phyloP scores from a whole-genome alignment of 2,113 vertebrate species.

The Bucco capensis region DNA sequence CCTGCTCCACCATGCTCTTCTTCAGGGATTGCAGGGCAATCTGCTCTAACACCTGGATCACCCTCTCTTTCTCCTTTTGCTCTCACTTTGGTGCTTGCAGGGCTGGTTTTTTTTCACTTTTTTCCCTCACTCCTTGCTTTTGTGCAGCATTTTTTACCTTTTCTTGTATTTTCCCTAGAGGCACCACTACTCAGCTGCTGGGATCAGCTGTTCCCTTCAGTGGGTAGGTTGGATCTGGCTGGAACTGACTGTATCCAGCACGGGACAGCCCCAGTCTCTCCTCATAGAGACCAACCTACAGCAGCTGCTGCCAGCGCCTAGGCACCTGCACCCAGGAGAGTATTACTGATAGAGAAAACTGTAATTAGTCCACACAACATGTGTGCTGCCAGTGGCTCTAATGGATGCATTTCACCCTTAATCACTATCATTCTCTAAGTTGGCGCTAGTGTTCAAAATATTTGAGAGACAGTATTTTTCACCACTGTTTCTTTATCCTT shows the following conservation, averaged over 20 bases:
- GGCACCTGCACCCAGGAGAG: accelerated
- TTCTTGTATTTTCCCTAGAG: accelerated
- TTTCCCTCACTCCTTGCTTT: not conserved
- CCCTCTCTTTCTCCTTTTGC: not conserved
- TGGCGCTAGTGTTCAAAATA: not conserved
- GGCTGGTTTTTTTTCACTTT: not conserved
- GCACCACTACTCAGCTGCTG: accelerated
- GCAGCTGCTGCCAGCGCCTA: accelerated
- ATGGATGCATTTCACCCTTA: not conserved
- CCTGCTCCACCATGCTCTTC: not conserved
- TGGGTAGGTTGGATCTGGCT: accelerated
- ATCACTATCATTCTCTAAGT: not conserved
- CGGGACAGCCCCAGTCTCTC: accelerated
- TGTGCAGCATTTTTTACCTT: not conserved
- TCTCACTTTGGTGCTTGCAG: not conserved
- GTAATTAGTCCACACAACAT: accelerated
- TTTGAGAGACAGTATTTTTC: not conserved
- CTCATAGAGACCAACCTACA: accelerated
- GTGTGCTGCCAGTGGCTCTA: not conserved
- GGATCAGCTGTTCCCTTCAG: accelerated
- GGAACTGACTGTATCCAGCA: accelerated
- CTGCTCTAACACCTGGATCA: not conserved
- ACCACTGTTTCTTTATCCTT: not conserved
- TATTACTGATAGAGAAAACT: accelerated
- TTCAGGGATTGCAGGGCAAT: not conserved